Evolutionary conservation across 2,797 vertebrate species (phyloP), one percentile per base, ranked within the genome.

Genomic region (Leptodactylus fallax): DNA sequence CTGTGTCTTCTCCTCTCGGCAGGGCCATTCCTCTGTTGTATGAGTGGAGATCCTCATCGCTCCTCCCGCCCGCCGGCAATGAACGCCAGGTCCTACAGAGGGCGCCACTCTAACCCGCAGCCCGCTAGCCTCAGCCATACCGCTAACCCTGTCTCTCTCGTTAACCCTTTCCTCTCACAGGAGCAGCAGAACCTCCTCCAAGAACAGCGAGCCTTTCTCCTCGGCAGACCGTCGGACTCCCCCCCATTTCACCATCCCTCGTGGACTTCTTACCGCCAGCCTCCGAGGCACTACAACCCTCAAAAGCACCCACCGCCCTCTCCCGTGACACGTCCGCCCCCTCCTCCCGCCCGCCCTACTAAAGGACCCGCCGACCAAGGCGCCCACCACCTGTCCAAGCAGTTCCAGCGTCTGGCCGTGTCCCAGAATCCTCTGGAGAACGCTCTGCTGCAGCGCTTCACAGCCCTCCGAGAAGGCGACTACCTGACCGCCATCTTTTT

Each of bases 21-120:
- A 83, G 92, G 86, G 67, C 7, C 7, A 12, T 56, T 4, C 0
- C 0, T 45, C 67, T 11, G 0, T 0, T 81, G 19, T 0, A 19
- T 87, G 72, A 76, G 83, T 0, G 0, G 63, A 13, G 36, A 76
- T 82, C 36, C 0, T 27, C 53, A 13, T 3, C 60, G 1, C 89
- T 6, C 67, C 67, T 8, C 6, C 0, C 55, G 0, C 1, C 53
- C 88, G 27, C 91, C 92, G 94, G 94, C 94, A 96, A 96, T 96
- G 96, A 96, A 91, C 94, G 96, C 95, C 94, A 94, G 95, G 91
- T 53, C 92, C 88, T 92, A 92, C 89, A 91, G 81, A 90, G 90
- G 92, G 91, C 95, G 91, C 92, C 93, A 95, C 93, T 92, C 87
- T 0, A 90, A 83, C 63, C 90, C 84, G 17, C 90, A 91, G 80